Evolutionary conservation across 2,888 invertebrate species (phyloP).

Genomic region (Aspidiotus destructor): DNA sequence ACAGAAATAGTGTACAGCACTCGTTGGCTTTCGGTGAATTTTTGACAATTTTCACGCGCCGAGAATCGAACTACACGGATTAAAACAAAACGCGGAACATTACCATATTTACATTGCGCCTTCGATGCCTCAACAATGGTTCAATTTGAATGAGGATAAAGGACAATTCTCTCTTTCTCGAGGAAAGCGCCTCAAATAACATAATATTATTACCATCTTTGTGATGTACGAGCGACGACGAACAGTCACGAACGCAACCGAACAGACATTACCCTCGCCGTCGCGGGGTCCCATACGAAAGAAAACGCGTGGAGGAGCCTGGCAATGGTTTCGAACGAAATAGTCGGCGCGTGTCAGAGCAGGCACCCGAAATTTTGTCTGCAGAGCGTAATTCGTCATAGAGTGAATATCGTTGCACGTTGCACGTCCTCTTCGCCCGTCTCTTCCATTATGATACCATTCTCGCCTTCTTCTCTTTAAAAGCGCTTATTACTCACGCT

Average conservation of each 20-base stretch:
- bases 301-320: slow-evolving; percentile 27
- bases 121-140: slow-evolving; percentile 32
- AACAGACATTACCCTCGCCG: not conserved
- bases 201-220: slow-evolving; percentile 25
- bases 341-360: slow-evolving; percentile 32
- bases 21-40: too few relatives aligned
- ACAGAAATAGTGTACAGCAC: too few relatives aligned
- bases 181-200: slow-evolving; percentile 27
- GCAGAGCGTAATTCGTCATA: not conserved
- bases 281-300: not conserved
- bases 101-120: slow-evolving; percentile 1
- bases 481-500: too few relatives aligned
- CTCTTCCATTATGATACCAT: too few relatives aligned
- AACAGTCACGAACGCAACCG: slow-evolving; percentile 18
- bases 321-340: slow-evolving; percentile 27
- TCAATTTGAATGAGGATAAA: slow-evolving; percentile 29
- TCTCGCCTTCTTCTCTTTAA: too few relatives aligned
- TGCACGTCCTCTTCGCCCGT: too few relatives aligned
- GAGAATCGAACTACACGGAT: not conserved
- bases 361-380: slow-evolving; percentile 21
- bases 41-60: too few relatives aligned
- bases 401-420: too few relatives aligned
- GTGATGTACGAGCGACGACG: slow-evolving; percentile 12
- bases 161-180: slow-evolving; percentile 21
- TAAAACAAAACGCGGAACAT: slow-evolving; percentile 8